Evolutionary conservation across 2,888 invertebrate genomes (phyloP).

Genomic region (Euplexia lucipara): DNA sequence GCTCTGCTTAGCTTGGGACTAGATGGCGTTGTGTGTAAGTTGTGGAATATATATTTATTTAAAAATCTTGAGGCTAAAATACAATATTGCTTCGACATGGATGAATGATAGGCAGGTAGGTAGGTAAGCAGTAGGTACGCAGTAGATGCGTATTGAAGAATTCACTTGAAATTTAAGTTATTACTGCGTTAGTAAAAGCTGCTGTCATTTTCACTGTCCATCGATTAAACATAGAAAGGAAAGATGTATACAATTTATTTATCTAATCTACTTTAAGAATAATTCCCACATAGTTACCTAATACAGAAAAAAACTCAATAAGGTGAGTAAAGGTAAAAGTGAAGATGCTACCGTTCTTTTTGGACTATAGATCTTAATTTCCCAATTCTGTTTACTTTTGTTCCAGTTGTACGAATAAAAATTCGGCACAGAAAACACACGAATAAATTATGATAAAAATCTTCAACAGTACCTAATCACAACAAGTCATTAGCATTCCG

Average conservation of each 20-base stretch:
- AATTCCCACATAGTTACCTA: constrained; percentile 24
- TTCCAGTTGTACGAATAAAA: constrained; percentile 14
- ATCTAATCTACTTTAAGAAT: constrained; percentile 12
- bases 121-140: too few species aligned
- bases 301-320: constrained; percentile 31
- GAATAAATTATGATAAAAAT: constrained; percentile 21
- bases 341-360: constrained; percentile 34
- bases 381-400: constrained; percentile 36
- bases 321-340: constrained; percentile 43
- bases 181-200: constrained; percentile 15
- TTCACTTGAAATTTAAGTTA: constrained; percentile 30
- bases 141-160: too few species aligned
- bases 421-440: constrained; percentile 18
- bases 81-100: too few species aligned
- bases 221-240: constrained; percentile 16
- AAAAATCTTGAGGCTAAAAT: too few species aligned
- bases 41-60: too few species aligned
- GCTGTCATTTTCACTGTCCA: constrained; percentile 8
- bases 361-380: constrained; percentile 36
- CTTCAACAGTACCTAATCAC: constrained; percentile 26
- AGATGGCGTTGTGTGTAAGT: too few species aligned
- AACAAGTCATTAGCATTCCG: constrained; percentile 55
- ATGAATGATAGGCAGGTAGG: too few species aligned
- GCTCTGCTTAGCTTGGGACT: too few species aligned
- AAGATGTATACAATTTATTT: not conserved